A percentile compares a stretch with the other conserved stretches of the same genome.
phyloP scores from a whole-genome alignment of 2,888 invertebrate species.

The Lapara coniferarum region DNA sequence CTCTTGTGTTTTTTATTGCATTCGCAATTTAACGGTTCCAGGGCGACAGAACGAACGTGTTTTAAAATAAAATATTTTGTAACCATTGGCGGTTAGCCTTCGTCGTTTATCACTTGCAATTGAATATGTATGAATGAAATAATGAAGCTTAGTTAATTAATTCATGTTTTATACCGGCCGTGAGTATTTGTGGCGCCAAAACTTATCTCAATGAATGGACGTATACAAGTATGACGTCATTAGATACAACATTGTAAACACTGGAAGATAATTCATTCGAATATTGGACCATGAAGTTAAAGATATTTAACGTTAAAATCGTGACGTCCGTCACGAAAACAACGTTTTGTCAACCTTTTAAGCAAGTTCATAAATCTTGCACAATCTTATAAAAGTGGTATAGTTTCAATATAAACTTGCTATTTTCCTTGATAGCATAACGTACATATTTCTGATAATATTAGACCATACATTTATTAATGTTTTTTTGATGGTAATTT shows the following conservation, averaged over 20 bases:
- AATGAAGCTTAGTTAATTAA: constrained; percentile 6
- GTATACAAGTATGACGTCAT: constrained; percentile 21
- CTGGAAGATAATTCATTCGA: constrained; percentile 26
- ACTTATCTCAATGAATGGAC: constrained; percentile 23
- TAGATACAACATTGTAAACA: constrained; percentile 11
- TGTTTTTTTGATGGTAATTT: not conserved
- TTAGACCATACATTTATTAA: not conserved
- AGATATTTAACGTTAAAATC: constrained; percentile 47
- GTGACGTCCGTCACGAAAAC: constrained; percentile 54
- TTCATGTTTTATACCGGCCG: constrained; percentile 24
- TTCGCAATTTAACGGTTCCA: constrained; percentile 28
- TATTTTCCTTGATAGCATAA: not conserved
- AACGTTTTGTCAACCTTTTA: not conserved
- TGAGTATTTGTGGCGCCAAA: constrained; percentile 29
- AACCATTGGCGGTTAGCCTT: constrained; percentile 17
- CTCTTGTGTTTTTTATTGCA: constrained; percentile 25
- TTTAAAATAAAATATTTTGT: constrained; percentile 23
- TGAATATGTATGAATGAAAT: constrained; percentile 13
- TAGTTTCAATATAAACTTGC: not conserved
- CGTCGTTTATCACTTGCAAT: constrained; percentile 10
- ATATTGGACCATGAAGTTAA: constrained; percentile 43
- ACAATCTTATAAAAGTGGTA: constrained; percentile 25
- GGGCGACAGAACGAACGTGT: constrained; percentile 19
- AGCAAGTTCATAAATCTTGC: constrained; percentile 35
- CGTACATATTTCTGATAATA: not conserved